Evolutionary conservation across 2,113 vertebrate genomes (phyloP), one percentile per base, ranked within the genome.

Genomic region (Platichthys stellatus): DNA sequence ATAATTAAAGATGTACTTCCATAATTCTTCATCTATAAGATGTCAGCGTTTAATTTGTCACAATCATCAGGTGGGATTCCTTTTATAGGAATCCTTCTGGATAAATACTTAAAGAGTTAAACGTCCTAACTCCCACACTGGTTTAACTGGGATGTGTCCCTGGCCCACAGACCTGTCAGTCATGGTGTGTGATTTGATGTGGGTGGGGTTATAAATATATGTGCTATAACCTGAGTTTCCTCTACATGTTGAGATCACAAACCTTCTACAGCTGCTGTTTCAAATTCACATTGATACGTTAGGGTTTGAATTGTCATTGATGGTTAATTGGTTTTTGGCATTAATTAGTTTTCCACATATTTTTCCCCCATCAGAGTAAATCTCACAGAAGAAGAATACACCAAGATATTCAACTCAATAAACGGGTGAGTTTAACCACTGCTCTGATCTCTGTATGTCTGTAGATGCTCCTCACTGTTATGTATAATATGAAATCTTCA

Each of bases 311-410:
- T 43, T 12, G 40, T 13, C 40, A 65, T 5, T 76, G 11, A 35
- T 14, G 17, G 12, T 35, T 12, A 3, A 21, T 66, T 0, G 67
- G 6, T 8, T 8, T 45, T 43, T 20, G 17, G 35, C 35, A 2
- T 38, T 9, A 10, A 38, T 38, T 38, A 2, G 35, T 38, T 60
- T 76, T 61, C 72, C 31, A 31, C 31, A 31, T 13, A 4, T 63
- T 31, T 6, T 31, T 7, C 7, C 31, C 6, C 61, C 5, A 12
- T 4, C 83, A 95, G 93, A 81, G 93, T 94, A 65, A 93, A 92
- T 64, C 83, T 21, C 20, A 92, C 93, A 28, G 78, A 91, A 57
- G 90, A 91, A 47, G 94, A 95, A 53, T 94, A 94, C 31, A 66
- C 21, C 0, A 87, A 86, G 59, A 64, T 92, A 3, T 95, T 95